Conservation (phyloP, 2,113 vertebrate species). For the Trematomus loennbergii region DNA sequence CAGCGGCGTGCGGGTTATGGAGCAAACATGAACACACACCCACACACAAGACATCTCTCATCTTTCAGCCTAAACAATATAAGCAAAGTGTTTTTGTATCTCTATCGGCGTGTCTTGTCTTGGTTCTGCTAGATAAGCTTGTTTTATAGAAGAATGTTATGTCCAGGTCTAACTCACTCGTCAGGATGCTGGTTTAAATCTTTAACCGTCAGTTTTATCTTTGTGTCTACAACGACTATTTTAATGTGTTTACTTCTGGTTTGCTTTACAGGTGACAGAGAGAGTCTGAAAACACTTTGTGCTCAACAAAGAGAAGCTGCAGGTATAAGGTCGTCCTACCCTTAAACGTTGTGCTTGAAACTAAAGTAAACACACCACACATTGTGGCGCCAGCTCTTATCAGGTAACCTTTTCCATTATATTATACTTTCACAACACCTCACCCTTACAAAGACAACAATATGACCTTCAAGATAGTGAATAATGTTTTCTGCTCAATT, state of each 20-base stretch:
- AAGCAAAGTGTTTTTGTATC: slow-evolving; percentile 53
- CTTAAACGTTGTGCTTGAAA: slow-evolving; percentile 33
- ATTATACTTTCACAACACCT: slow-evolving; percentile 38
- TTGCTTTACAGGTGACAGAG: slow-evolving; percentile 33
- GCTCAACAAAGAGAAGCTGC: slow-evolving; percentile 21
- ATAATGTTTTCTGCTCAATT: slow-evolving; percentile 13
- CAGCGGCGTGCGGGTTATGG: slow-evolving; percentile 23
- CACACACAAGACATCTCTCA: slow-evolving; percentile 36
- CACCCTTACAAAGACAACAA: slow-evolving; percentile 14
- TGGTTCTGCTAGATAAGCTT: slow-evolving; percentile 51
- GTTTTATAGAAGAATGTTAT: slow-evolving; percentile 52
- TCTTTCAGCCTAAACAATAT: slow-evolving; percentile 23
- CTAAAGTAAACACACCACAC: slow-evolving; percentile 56
- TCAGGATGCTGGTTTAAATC: slow-evolving; percentile 24
- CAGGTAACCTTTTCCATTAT: slow-evolving; percentile 57
- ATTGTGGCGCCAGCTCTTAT: slow-evolving; percentile 60
- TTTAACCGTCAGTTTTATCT: slow-evolving; percentile 17
- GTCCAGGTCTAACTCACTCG: slow-evolving; percentile 39
- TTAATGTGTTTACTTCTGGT: not conserved
- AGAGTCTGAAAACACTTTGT: not conserved
- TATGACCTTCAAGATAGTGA: slow-evolving; percentile 29
- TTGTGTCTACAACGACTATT: not conserved
- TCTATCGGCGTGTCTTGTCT: slow-evolving; percentile 53
- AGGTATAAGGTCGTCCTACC: slow-evolving; percentile 33
- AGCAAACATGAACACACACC: slow-evolving; percentile 29